phyloP scores from a whole-genome alignment of 2,888 invertebrate species.

The Melieria crassipennis region DNA sequence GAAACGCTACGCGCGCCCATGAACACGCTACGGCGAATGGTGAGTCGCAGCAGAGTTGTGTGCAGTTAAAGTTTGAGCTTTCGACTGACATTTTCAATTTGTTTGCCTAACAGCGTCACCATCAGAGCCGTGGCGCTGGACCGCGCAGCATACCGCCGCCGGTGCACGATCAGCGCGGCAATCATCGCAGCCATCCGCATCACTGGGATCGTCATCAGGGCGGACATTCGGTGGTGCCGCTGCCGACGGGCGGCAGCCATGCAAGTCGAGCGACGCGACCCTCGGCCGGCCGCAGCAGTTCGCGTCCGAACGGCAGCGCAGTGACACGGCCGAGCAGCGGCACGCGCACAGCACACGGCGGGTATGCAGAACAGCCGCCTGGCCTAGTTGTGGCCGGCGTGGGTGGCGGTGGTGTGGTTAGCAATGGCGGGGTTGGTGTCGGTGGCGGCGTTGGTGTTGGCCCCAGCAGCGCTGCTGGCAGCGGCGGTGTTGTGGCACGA shows the following conservation, averaged over 20 bases:
- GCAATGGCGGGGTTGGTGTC: constrained; percentile 45
- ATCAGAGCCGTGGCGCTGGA: constrained; percentile 61
- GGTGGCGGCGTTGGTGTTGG: constrained; percentile 40
- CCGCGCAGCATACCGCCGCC: constrained; percentile 68
- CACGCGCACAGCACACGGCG: constrained; percentile 47
- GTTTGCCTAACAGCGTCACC: constrained; percentile 63
- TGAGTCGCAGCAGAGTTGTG: constrained; percentile 58
- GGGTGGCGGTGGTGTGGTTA: constrained; percentile 42
- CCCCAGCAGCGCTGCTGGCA: constrained; percentile 49
- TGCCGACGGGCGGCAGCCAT: constrained; percentile 57
- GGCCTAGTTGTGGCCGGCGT: constrained; percentile 43
- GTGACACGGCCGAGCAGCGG: constrained; percentile 43
- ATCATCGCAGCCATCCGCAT: constrained; percentile 53
- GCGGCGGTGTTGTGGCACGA: constrained; percentile 52
- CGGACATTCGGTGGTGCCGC: constrained; percentile 58
- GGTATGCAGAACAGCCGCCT: constrained; percentile 55
- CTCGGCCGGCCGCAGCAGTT: constrained; percentile 71
- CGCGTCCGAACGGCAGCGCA: constrained; percentile 74
- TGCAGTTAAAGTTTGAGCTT: background rate
- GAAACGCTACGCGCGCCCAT: constrained; percentile 91
- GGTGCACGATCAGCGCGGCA: constrained; percentile 63
- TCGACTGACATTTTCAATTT: background rate
- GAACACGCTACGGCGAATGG: constrained; percentile 90
- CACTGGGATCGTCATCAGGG: constrained; percentile 63
- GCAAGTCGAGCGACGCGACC: constrained; percentile 66